These are phyloP conservation scores for Zaprionus vittiger DNA, from an alignment of 1,140 invertebrate species.

Conservation along the genomic window DNA sequence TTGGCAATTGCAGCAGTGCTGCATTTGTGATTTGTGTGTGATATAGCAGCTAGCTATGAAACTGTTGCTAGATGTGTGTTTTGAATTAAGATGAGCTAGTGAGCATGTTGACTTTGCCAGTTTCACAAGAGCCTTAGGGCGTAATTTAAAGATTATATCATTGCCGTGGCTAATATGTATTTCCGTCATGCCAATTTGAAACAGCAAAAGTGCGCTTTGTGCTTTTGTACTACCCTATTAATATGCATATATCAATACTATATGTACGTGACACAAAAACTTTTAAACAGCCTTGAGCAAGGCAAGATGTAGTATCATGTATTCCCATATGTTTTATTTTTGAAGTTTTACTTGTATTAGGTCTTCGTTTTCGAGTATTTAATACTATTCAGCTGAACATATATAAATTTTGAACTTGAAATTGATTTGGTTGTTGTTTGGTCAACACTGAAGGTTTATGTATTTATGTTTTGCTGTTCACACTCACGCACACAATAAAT, in stretches of 20 bases:
- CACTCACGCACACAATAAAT: slow-evolving; percentile 27
- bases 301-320: slow-evolving; percentile 17
- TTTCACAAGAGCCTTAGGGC: slow-evolving; percentile 56
- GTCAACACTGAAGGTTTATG: slow-evolving; percentile 69
- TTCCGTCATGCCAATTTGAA: slow-evolving; percentile 70
- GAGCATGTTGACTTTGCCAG: slow-evolving; percentile 25
- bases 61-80: slow-evolving; percentile 44
- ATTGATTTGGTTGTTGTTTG: slow-evolving; percentile 65
- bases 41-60: slow-evolving; percentile 25
- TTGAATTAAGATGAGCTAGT: slow-evolving; percentile 63
- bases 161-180: slow-evolving; percentile 70
- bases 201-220: slow-evolving; percentile 5
- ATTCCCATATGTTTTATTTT: slow-evolving; percentile 48
- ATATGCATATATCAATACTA: slow-evolving; percentile 38
- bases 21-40: neutral
- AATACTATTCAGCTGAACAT: slow-evolving; percentile 49
- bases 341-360: slow-evolving; percentile 8
- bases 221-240: slow-evolving; percentile 37
- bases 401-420: slow-evolving; percentile 75
- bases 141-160: slow-evolving; percentile 70
- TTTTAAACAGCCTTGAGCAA: slow-evolving; percentile 41
- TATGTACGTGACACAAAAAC: slow-evolving; percentile 54
- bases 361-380: slow-evolving; percentile 36
- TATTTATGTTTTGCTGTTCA: slow-evolving; percentile 58
- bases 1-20: slow-evolving; percentile 9